Evolutionary conservation across 2,797 vertebrate genomes (phyloP).

Genomic region (Iguana delicatissima): DNA sequence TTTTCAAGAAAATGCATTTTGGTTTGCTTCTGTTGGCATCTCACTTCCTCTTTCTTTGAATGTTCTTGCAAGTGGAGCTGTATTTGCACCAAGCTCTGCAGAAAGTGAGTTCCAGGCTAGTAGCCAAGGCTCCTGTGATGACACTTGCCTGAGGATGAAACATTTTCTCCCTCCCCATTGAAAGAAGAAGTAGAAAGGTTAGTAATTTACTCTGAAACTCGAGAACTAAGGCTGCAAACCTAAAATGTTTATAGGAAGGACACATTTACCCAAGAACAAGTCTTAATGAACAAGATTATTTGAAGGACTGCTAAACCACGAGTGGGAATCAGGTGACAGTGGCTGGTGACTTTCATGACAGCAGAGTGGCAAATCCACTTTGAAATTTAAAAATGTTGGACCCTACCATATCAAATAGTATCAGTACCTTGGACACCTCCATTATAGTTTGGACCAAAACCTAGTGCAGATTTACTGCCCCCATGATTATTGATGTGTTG

Average conservation of each 20-base stretch:
- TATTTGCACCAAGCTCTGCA: slow-evolving; percentile 28
- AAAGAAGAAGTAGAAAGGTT: background rate
- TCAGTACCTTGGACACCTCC: too few relatives aligned
- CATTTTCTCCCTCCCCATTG: background rate
- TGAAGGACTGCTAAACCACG: background rate
- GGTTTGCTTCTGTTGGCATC: slow-evolving; percentile 9
- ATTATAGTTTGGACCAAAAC: too few relatives aligned
- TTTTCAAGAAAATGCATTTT: background rate
- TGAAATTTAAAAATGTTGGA: too few relatives aligned
- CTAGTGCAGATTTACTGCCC: too few relatives aligned
- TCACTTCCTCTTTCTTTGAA: slow-evolving; percentile 2
- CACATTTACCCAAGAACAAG: background rate
- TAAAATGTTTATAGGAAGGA: background rate
- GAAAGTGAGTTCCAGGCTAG: slow-evolving; percentile 40
- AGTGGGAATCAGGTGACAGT: too few relatives aligned
- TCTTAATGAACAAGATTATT: background rate
- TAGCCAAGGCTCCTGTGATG: slow-evolving; percentile 48
- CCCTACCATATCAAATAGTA: too few relatives aligned
- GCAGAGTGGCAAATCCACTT: too few relatives aligned
- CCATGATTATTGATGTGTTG: too few relatives aligned
- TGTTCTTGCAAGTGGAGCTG: slow-evolving; percentile 20
- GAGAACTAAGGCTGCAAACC: background rate
- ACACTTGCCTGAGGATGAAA: slow-evolving; percentile 39
- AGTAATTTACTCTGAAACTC: background rate
- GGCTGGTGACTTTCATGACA: too few relatives aligned